Percentiles rank a stretch among this genome's conserved stretches.
Conservation (phyloP, 2,888 invertebrate species). For the Theodoxus fluviatilis region DNA sequence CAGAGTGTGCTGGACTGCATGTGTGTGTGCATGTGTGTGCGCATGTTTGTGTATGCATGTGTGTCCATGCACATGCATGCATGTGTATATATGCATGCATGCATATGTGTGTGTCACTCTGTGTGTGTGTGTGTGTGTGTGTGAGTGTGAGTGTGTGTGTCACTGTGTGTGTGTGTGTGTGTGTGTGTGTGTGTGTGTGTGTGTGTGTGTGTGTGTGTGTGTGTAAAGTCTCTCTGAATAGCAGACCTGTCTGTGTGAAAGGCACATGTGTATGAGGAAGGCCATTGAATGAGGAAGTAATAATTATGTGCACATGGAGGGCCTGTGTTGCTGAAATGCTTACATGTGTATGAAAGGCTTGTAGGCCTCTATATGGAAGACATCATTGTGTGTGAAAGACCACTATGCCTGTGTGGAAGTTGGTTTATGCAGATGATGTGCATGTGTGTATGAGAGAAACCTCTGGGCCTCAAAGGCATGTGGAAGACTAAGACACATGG, state of each 20-base stretch:
- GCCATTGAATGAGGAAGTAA: no score
- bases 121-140: neutral
- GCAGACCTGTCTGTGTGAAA: no score
- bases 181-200: neutral
- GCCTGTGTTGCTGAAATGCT: no score
- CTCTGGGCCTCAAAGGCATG: no score
- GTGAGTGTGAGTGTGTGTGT: neutral
- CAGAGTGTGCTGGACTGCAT: neutral
- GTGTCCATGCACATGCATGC: neutral
- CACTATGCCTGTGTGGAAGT: no score
- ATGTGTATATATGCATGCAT: neutral
- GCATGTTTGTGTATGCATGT: neutral
- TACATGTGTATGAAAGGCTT: no score
- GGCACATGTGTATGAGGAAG: no score
- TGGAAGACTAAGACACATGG: conserved; percentile 77
- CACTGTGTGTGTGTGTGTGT: neutral
- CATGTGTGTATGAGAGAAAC: conserved; percentile 1
- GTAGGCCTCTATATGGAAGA: no score
- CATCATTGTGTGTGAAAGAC: no score
- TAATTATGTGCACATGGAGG: no score
- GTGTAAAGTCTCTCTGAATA: no score
- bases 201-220: neutral
- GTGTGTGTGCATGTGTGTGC: neutral
- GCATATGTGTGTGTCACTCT: neutral
- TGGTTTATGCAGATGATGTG: conserved; percentile 3